Conservation (phyloP, 2,888 invertebrate species). For the Drosophila imparisetae region DNA sequence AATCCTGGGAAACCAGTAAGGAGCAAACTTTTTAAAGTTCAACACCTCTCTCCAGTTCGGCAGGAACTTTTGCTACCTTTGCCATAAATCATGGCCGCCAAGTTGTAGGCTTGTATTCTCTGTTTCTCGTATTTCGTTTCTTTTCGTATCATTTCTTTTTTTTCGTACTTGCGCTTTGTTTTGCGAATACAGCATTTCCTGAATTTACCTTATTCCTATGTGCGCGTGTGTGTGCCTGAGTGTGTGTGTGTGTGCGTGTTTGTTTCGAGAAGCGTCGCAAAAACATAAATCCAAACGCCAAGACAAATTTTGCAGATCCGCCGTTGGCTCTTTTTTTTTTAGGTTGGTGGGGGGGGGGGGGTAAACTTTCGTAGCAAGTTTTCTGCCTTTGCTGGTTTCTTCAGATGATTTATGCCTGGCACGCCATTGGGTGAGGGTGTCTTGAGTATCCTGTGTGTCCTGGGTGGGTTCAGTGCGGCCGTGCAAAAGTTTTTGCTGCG, state of each 20-base stretch:
- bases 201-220: conserved; percentile 72
- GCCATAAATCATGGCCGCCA: conserved; percentile 73
- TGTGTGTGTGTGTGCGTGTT: conserved; percentile 48
- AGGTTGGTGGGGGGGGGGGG: background rate
- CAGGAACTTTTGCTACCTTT: conserved; percentile 72
- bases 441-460: conserved; percentile 35
- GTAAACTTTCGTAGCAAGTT: conserved; percentile 70
- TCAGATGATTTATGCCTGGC: conserved; percentile 72
- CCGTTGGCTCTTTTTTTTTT: conserved; percentile 44
- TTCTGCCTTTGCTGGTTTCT: conserved; percentile 63
- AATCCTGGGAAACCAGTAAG: conserved; percentile 71
- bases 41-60: conserved; percentile 24
- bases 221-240: background rate
- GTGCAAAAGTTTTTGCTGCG: conserved; percentile 70
- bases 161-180: conserved; percentile 71
- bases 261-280: conserved; percentile 77
- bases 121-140: conserved; percentile 41
- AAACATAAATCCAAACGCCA: conserved; percentile 80
- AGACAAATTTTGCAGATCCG: conserved; percentile 82
- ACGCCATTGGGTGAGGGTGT: conserved; percentile 73
- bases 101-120: conserved; percentile 68
- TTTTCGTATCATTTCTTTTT: conserved; percentile 32
- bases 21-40: conserved; percentile 71
- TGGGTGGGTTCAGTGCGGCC: conserved; percentile 39
- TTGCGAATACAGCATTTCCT: conserved; percentile 81